Base-by-base conservation (phyloP, 2,888 invertebrate species). In the Caenorhabditis drosophilae region DNA sequence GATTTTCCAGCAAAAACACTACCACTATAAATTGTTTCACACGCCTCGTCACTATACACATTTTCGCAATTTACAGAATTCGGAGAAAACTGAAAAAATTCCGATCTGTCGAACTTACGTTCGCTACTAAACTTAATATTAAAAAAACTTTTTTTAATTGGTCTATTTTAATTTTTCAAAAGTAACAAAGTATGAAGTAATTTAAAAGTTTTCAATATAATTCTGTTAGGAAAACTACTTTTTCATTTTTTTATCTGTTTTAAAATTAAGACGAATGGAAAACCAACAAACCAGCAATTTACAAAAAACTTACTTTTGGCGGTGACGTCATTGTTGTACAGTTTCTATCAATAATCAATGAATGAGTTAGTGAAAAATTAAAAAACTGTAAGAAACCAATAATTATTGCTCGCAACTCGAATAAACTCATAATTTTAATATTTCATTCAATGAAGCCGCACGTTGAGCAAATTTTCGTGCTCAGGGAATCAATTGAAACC, bases 41-140 rank as follows among this genome's bases (percentile, higher is more conserved):
- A 70, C 1, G 70, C 66, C 6, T 58, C 58, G 23, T 70, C 70
- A 45, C 66, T 59, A 40, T 70, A 70, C 11, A 62, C 46, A 41
- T 70, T 70, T 2, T 66, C 66, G 46, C 70, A 70, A 26, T 62
- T 70, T 3, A 70, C 48, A 7, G 70, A 66, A 20, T 66, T 54
- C 15, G 49, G 49, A 26, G 66, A 50, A 25, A 62, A 70, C 70
- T 70, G 46, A 40, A 61, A 54, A 47, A 3, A 31, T 31, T 31
- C 12, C 12, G 12, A 9, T 31, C 31, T 9, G 31, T n/a, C n/a
- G n/a, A n/a, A n/a, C n/a, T n/a, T n/a, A n/a, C n/a, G n/a, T n/a
- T n/a, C n/a, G n/a, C n/a, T n/a, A n/a, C n/a, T n/a, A n/a, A n/a
- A n/a, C n/a, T n/a, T n/a, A n/a, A n/a, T n/a, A n/a, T n/a, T n/a